Evolutionary conservation across 2,888 invertebrate species (phyloP), one percentile per base, ranked within the genome.

Genomic region (Cepaea hortensis): DNA sequence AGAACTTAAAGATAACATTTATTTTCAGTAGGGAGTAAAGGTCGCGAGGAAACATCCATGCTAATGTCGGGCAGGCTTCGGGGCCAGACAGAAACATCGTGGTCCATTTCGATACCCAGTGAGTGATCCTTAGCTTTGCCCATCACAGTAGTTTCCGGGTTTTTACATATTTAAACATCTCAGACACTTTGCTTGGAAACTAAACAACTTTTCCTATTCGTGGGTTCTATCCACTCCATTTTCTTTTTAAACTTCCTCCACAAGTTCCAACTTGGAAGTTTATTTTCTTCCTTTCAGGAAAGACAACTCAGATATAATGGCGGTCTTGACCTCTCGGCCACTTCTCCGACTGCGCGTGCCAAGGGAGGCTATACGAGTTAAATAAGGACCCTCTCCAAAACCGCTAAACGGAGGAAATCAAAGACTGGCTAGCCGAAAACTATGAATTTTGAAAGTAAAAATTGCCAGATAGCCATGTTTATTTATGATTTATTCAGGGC

Each of bases 361-460:
- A 85, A 85, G 85, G 80, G 85, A 80, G 80, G 76, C 80, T 80
- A 85, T 61, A 80, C 79, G 20, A 72, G 79, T 80, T 85, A 79
- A 85, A 85, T 62, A 76, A 84, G 46, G 65, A 20, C 46, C 75
- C 76, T 76, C 84, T 84, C 75, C n/a, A 84, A 84, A 84, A 84
- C 76, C 75, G 84, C 84, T 84, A 84, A 84, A 84, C 76, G 84
- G 23, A 23, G 75, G 75, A 46, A 84, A 84, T 65, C 48, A 83
- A 84, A 75, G 84, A 84, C 75, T 0, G 48, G 55, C 9, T 46
- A 1, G 79, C 85, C 13, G 55, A 75, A 85, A 85, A 85, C 85
- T 85, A 85, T 85, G 81, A 85, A 81, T 85, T 81, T 85, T 85
- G 73, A 55, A 85, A 85, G 76, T 81, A 73, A 81, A 85, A 85